Conservation (phyloP, 1,140 invertebrate species). For the Leptestheria dahalacensis region DNA sequence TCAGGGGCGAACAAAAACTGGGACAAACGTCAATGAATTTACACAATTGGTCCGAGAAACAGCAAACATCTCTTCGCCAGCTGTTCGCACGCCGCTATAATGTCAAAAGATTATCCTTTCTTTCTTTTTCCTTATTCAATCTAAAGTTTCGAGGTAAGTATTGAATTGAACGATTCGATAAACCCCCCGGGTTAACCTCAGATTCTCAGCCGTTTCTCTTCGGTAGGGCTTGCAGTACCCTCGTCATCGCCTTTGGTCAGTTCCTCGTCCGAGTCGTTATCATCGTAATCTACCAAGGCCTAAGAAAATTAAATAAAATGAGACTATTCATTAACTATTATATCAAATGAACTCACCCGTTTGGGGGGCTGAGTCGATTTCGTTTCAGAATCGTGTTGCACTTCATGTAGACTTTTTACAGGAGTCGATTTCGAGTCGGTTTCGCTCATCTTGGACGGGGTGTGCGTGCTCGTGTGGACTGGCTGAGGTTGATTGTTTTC, state of each 20-base stretch:
- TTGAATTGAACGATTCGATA: too few species aligned
- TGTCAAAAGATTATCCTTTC: too few species aligned
- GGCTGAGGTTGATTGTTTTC: slow-evolving; percentile 43
- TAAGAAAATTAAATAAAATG: slow-evolving; percentile 19
- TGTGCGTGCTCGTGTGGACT: slow-evolving; percentile 17
- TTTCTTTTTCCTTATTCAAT: too few species aligned
- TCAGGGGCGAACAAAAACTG: too few species aligned
- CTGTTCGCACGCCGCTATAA: too few species aligned
- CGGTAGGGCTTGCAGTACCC: not conserved
- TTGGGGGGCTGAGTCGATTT: slow-evolving; percentile 32
- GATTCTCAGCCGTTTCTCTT: not conserved
- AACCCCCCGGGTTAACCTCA: too few species aligned
- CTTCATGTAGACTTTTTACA: slow-evolving; percentile 31
- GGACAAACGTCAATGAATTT: too few species aligned
- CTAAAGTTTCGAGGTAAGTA: too few species aligned
- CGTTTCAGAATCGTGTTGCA: slow-evolving; percentile 44
- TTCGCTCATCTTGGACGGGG: slow-evolving; percentile 17
- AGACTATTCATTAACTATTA: not conserved
- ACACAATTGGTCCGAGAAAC: too few species aligned
- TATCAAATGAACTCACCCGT: not conserved
- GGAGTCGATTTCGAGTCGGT: slow-evolving; percentile 25
- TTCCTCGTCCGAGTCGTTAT: slow-evolving; percentile 32
- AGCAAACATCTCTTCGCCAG: too few species aligned
- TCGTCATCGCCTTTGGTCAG: too few species aligned
- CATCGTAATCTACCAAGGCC: slow-evolving; percentile 35